A percentile compares a stretch with the other conserved stretches of the same genome.
phyloP scores from a whole-genome alignment of 2,113 vertebrate species.

The Gobiocypris rarus region DNA sequence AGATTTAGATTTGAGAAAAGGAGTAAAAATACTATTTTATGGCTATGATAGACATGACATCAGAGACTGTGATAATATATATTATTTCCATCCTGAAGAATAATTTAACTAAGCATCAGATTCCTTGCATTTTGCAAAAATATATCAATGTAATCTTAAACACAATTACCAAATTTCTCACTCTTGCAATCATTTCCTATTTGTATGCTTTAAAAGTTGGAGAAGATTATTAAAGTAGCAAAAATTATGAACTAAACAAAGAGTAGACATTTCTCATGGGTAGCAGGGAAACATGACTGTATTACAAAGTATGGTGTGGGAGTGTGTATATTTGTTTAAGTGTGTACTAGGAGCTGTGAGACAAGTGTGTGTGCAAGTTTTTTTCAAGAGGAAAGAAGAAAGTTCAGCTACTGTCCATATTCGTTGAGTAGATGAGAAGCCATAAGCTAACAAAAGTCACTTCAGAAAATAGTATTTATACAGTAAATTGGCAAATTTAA shows the following conservation, averaged over 20 bases:
- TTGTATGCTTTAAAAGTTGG: neutral
- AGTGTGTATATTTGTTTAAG: neutral
- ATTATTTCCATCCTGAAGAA: neutral
- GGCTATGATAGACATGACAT: neutral
- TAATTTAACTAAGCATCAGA: neutral
- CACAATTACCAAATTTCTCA: neutral
- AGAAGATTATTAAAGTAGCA: neutral
- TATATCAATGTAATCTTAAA: neutral
- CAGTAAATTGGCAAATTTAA: neutral
- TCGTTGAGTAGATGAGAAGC: neutral
- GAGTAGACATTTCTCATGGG: conserved; percentile 68
- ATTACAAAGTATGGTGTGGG: conserved; percentile 67
- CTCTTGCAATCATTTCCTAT: neutral
- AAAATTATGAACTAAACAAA: conserved; percentile 49
- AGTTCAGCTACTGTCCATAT: conserved; percentile 5
- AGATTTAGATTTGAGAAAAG: neutral
- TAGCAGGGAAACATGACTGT: conserved; percentile 66
- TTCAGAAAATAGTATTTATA: neutral
- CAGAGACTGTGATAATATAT: conserved; percentile 8
- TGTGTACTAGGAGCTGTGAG: conserved; percentile 43
- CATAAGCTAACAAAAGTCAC: neutral
- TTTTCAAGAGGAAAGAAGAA: conserved; percentile 50
- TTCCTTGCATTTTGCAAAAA: neutral
- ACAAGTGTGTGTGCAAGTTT: conserved; percentile 58
- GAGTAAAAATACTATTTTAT: neutral